Evolutionary conservation across 2,888 invertebrate species (phyloP).

Genomic region (Adelphocoris suturalis): DNA sequence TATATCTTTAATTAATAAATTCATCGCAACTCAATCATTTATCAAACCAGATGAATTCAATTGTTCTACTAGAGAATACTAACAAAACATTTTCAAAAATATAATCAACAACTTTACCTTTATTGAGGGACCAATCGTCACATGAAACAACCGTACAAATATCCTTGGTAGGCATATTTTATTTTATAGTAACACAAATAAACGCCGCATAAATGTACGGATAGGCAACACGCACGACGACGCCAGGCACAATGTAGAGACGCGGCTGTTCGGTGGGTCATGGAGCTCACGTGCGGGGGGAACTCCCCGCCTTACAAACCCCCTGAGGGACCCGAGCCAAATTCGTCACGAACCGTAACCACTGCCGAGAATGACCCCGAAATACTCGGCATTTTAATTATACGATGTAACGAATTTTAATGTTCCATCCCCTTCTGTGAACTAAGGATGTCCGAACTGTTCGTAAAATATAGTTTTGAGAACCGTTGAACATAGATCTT

Average conservation of each 20-base stretch:
- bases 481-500: no score
- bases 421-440: neutral
- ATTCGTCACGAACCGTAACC: conserved; percentile 6
- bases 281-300: conserved; percentile 5
- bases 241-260: neutral
- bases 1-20: no score
- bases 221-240: conserved; percentile 6
- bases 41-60: neutral
- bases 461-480: no score
- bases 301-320: neutral
- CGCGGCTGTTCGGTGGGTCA: neutral
- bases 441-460: neutral
- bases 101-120: neutral
- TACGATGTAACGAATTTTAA: neutral
- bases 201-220: neutral
- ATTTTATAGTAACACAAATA: neutral
- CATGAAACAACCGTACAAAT: neutral
- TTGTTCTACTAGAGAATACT: neutral
- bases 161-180: neutral
- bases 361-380: neutral
- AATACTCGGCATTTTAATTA: conserved; percentile 18
- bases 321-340: neutral
- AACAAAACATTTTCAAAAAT: neutral
- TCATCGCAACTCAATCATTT: no score
- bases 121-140: conserved; percentile 10